Percentiles rank a stretch among this genome's conserved stretches.
Evolutionary conservation across 2,888 invertebrate genomes (phyloP).

Genomic region (Galeruca laticollis): DNA sequence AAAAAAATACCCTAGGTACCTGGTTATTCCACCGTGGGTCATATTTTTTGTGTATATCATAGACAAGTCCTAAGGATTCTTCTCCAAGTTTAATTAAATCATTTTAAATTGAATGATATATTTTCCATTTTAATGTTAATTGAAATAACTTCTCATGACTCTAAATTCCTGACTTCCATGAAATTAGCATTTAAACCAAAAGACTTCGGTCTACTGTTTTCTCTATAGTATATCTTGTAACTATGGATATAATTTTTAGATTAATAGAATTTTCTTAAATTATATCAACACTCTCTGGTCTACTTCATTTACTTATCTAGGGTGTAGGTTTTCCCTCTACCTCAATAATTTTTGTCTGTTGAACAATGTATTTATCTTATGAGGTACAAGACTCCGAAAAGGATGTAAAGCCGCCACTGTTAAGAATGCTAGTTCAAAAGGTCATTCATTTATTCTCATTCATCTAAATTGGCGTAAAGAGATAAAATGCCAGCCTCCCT

Average conservation of each 20-base stretch:
- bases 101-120: neutral
- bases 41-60: conserved; percentile 27
- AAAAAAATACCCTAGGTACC: conserved; percentile 24
- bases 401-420: neutral
- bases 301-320: too few species aligned
- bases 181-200: too few species aligned
- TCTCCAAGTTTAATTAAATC: neutral
- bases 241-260: too few species aligned
- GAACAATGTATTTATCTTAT: neutral
- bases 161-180: too few species aligned
- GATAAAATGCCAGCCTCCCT: conserved; percentile 39
- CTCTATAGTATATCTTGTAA: too few species aligned
- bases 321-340: too few species aligned
- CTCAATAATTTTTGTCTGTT: neutral
- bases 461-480: conserved; percentile 33
- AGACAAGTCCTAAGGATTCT: neutral
- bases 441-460: conserved; percentile 39
- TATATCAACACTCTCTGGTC: too few species aligned
- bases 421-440: conserved; percentile 32
- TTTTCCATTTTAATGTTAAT: too few species aligned
- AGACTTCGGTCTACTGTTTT: too few species aligned
- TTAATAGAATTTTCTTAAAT: too few species aligned
- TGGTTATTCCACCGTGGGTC: conserved; percentile 23
- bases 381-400: conserved; percentile 3
- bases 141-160: too few species aligned